These are phyloP conservation scores for Bicyclus anynana DNA, from an alignment of 1,140 invertebrate genomes.

Conservation along the genomic window DNA sequence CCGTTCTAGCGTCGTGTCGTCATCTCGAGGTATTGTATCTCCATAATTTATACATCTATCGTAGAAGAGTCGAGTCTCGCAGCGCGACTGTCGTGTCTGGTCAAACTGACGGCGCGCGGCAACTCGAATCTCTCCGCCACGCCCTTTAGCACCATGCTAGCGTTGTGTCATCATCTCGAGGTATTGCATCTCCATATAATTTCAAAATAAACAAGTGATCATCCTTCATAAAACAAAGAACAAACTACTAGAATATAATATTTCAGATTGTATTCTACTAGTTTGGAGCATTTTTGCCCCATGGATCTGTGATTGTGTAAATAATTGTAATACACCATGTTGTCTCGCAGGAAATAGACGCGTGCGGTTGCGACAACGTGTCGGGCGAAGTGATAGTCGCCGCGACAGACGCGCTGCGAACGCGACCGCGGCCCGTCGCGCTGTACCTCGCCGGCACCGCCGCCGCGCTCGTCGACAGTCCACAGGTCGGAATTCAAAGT, in stretches of 20 bases:
- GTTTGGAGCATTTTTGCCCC: too few relatives aligned
- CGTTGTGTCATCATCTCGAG: slow-evolving; percentile 34
- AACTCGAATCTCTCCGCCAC: slow-evolving; percentile 39
- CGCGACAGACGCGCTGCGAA: slow-evolving; percentile 30
- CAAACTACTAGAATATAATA: too few relatives aligned
- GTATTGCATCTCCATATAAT: slow-evolving; percentile 13
- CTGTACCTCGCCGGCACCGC: slow-evolving; percentile 46
- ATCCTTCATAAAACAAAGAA: too few relatives aligned
- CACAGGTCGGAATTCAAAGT: not conserved
- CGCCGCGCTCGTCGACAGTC: not conserved
- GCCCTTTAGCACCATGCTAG: slow-evolving; percentile 28
- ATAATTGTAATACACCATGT: too few relatives aligned
- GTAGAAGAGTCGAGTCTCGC: too few relatives aligned
- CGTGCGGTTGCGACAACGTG: slow-evolving; percentile 52
- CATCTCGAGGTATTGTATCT: slow-evolving; percentile 29
- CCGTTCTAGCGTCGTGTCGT: slow-evolving; percentile 30
- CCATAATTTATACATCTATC: not conserved
- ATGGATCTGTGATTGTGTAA: too few relatives aligned
- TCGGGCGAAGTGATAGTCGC: slow-evolving; percentile 43
- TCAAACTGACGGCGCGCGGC: slow-evolving; percentile 33
- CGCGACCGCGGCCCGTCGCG: slow-evolving; percentile 33
- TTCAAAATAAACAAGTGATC: too few relatives aligned
- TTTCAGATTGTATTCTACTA: too few relatives aligned
- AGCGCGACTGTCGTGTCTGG: slow-evolving; percentile 26
- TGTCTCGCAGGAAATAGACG: slow-evolving; percentile 45